phyloP scores from a whole-genome alignment of 1,140 invertebrate species.

The Drosophila ercepeae region DNA sequence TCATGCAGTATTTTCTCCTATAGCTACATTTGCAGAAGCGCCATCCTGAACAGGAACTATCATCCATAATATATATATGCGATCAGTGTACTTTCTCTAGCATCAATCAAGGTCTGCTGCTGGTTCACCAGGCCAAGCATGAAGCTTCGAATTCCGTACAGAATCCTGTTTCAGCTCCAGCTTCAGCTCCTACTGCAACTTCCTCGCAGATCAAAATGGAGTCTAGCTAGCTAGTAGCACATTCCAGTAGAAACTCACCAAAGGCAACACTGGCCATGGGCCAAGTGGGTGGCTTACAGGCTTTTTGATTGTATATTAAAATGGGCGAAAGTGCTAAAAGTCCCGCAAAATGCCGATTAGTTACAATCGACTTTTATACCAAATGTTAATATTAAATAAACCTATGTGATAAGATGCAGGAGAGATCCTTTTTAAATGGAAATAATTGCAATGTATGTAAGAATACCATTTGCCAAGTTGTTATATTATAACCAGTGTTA shows the following conservation, averaged over 20 bases:
- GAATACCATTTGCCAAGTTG: neutral
- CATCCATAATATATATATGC: slow-evolving; percentile 70
- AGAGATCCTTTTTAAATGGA: neutral
- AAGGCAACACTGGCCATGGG: neutral
- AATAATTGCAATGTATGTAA: neutral
- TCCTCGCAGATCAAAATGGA: slow-evolving; percentile 64
- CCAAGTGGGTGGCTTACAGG: neutral
- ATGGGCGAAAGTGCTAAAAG: neutral
- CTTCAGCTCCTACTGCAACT: neutral
- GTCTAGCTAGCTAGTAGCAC: slow-evolving; percentile 51
- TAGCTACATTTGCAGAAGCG: slow-evolving; percentile 75
- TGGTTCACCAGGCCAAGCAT: slow-evolving; percentile 76
- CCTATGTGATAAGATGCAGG: neutral
- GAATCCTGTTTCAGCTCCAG: neutral
- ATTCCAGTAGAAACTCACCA: slow-evolving; percentile 55
- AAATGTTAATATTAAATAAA: slow-evolving; percentile 24
- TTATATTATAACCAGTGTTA: neutral
- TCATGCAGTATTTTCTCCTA: neutral
- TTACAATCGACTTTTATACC: slow-evolving; percentile 39
- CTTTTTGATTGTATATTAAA: slow-evolving; percentile 15
- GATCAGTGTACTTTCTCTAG: slow-evolving; percentile 64
- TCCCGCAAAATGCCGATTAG: slow-evolving; percentile 29
- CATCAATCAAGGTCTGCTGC: slow-evolving; percentile 72
- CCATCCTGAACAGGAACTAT: slow-evolving; percentile 73
- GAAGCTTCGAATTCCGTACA: slow-evolving; percentile 4